phyloP scores from a whole-genome alignment of 1,140 invertebrate genomes.

The Brachionus calyciflorus region DNA sequence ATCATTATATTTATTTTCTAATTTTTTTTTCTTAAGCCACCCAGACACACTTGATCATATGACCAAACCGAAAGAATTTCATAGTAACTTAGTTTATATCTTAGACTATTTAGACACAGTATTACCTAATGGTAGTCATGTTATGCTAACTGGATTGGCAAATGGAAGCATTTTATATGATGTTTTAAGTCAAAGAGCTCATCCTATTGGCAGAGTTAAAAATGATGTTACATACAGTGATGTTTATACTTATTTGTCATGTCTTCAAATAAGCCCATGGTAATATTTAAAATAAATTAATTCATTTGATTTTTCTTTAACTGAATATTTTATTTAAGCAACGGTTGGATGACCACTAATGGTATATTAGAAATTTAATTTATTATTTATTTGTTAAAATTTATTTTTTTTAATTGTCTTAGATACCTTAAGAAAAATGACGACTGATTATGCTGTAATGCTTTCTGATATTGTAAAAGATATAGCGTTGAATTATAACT shows the following conservation, averaged over 20 bases:
- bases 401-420: not conserved
- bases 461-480: slow-evolving; percentile 57
- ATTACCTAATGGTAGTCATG: slow-evolving; percentile 60
- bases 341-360: slow-evolving; percentile 62
- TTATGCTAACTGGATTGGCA: slow-evolving; percentile 61
- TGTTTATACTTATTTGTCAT: slow-evolving; percentile 62
- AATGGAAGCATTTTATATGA: slow-evolving; percentile 62
- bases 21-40: slow-evolving; percentile 47
- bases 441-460: slow-evolving; percentile 54
- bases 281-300: not conserved
- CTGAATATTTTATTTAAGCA: not conserved
- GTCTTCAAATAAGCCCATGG: slow-evolving; percentile 59
- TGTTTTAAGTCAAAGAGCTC: slow-evolving; percentile 58
- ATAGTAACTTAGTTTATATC: slow-evolving; percentile 55
- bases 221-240: slow-evolving; percentile 61
- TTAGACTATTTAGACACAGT: slow-evolving; percentile 56
- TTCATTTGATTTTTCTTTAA: not conserved
- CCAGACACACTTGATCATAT: slow-evolving; percentile 57
- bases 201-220: slow-evolving; percentile 61
- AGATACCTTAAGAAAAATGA: slow-evolving; percentile 38
- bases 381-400: slow-evolving; percentile 50
- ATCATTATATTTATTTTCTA: not conserved
- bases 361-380: too few relatives aligned
- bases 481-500: slow-evolving; percentile 54
- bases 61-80: slow-evolving; percentile 59